Base-by-base conservation (phyloP, 2,888 invertebrate genomes). In the Andrena marginata region DNA sequence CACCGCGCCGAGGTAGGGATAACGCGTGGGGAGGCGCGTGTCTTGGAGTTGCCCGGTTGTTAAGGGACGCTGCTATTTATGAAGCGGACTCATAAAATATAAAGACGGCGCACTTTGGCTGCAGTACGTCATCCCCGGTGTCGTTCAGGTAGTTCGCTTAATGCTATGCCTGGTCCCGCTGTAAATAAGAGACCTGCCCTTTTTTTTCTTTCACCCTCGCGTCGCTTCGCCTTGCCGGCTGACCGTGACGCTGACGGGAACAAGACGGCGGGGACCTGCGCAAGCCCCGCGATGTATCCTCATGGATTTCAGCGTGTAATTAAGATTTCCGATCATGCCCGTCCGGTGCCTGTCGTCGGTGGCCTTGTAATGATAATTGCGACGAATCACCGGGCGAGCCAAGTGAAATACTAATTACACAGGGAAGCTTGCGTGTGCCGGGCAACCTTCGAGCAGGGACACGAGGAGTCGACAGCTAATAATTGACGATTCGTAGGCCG, bases 141-240 rank as follows among this genome's bases (percentile, higher is more conserved):
- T 84, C 83, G 77, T 84, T 74, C 84, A 84, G 84, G 79, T 83
- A 77, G 79, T 84, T 84, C 63, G 72, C 74, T 79, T 77, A 68
- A 74, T 77, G 35, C 75, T 33, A 48, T 8, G 59, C 54, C 23
- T 65, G 56, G 63, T 69, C 64, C 67, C 20, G 70, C 65, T 73
- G 74, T 56, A 79, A 79, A 67, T 67, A 81, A 64, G 49, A 56
- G n/a, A 70, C 79, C 70, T 33, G 51, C 23, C 48, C 42, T 59
- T 31, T 6, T 23, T 49, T 20, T 48, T n/a, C n/a, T 49, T n/a
- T 33, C 31, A 35, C 23, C 29, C 16, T 31, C 2, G 10, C 33
- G 35, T 5, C 5, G 10, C 59, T 16, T 13, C 10, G 35, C 2
- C 35, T 67, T n/a, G 29, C 31, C 0, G 16, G 6, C 16, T 33